These are phyloP conservation scores for Gymnocephalus cernua DNA, from an alignment of 2,113 vertebrate species.

Conservation along the genomic window DNA sequence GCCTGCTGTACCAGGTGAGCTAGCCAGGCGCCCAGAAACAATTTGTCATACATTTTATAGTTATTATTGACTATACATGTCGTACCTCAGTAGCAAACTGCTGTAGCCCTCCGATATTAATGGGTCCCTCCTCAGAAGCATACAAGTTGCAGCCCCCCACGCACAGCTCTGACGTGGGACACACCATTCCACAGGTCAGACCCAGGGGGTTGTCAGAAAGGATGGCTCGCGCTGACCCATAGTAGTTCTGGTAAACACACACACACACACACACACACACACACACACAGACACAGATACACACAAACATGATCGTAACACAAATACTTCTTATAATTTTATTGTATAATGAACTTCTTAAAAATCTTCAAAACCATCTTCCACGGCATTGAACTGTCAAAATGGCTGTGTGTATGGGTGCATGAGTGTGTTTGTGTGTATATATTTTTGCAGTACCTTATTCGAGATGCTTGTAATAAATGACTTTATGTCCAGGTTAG, in stretches of 20 bases:
- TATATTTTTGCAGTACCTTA: slow-evolving; percentile 65
- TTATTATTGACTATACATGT: background rate
- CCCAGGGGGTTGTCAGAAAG: slow-evolving; percentile 96
- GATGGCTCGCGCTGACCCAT: slow-evolving; percentile 91
- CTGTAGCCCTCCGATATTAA: slow-evolving; percentile 96
- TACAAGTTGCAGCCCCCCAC: slow-evolving; percentile 85
- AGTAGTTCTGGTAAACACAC: slow-evolving; percentile 86
- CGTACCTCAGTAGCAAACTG: slow-evolving; percentile 96
- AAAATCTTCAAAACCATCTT: background rate
- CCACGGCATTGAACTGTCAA: background rate
- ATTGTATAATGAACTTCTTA: background rate
- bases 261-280: background rate
- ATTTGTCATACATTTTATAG: background rate
- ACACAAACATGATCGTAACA: background rate
- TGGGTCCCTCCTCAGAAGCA: slow-evolving; percentile 93
- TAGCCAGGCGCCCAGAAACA: too few relatives aligned
- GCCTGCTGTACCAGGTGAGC: too few relatives aligned
- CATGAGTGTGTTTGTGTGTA: background rate
- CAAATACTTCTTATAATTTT: background rate
- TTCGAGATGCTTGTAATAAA: slow-evolving; percentile 80
- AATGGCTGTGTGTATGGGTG: background rate
- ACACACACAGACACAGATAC: slow-evolving; percentile 11
- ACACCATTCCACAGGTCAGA: slow-evolving; percentile 95
- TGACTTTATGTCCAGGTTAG: slow-evolving; percentile 79
- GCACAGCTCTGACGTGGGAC: slow-evolving; percentile 93